Evolutionary conservation across 2,113 vertebrate species (phyloP).

Genomic region (Ceuthmochares aereus): DNA sequence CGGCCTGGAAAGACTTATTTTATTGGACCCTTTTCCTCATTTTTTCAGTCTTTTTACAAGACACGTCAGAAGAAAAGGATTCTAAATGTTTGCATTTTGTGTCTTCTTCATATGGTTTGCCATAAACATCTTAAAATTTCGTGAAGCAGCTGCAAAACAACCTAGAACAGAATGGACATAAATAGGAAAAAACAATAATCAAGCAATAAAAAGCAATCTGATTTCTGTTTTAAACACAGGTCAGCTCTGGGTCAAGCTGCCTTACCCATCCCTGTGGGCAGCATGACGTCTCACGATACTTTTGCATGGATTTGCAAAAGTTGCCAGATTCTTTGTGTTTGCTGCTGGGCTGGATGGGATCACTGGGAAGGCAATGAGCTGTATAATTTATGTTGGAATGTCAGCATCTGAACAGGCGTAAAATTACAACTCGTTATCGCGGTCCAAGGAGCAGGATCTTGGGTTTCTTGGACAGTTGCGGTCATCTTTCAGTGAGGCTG

Average conservation of each 20-base stretch:
- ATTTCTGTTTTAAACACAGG: neutral
- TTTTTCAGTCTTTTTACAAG: neutral
- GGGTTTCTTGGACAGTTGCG: neutral
- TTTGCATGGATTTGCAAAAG: neutral
- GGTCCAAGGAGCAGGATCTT: neutral
- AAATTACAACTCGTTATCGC: neutral
- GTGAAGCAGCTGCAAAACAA: neutral
- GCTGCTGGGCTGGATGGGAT: neutral
- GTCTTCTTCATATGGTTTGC: neutral
- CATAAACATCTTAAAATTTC: neutral
- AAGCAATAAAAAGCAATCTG: neutral
- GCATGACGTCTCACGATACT: neutral
- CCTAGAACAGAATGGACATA: neutral
- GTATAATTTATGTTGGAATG: constrained; percentile 31
- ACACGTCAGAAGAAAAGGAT: neutral
- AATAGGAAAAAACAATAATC: neutral
- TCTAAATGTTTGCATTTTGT: neutral
- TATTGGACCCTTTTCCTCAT: neutral
- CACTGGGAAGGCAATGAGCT: neutral
- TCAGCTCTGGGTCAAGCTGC: neutral
- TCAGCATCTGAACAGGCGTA: neutral
- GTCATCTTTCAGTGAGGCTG: neutral
- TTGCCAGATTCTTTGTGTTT: neutral
- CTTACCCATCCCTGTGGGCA: neutral
- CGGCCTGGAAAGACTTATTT: neutral